Conservation (phyloP, 2,888 invertebrate genomes). For the Orchesellides sinensis region DNA sequence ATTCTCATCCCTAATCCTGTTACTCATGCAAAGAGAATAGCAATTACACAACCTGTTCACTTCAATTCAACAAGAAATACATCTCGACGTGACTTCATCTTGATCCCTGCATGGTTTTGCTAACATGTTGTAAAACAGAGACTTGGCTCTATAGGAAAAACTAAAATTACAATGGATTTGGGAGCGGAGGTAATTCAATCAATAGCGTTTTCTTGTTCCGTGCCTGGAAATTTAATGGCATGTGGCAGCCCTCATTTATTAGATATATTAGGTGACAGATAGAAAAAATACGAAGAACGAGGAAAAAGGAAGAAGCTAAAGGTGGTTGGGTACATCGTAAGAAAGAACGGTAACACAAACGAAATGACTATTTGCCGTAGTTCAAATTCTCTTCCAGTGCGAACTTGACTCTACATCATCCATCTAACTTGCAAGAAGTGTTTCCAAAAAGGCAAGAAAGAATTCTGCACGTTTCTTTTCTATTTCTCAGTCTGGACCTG, state of each 20-base stretch:
- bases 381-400: conserved; percentile 15
- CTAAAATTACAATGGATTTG: background rate
- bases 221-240: conserved; percentile 30
- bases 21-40: too few relatives aligned
- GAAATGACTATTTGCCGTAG: conserved; percentile 58
- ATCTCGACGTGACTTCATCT: too few relatives aligned
- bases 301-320: conserved; percentile 2
- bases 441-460: too few relatives aligned
- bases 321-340: conserved; percentile 20
- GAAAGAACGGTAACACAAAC: too few relatives aligned
- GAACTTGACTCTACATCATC: background rate
- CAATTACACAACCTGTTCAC: too few relatives aligned
- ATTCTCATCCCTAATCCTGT: too few relatives aligned
- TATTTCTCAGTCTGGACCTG: too few relatives aligned
- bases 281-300: background rate
- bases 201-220: conserved; percentile 3
- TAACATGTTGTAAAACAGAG: too few relatives aligned
- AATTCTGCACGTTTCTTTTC: too few relatives aligned
- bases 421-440: background rate
- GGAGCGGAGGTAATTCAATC: conserved; percentile 25
- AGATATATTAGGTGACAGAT: conserved; percentile 16
- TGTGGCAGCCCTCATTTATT: conserved; percentile 32
- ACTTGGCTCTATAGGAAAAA: background rate
- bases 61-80: too few relatives aligned
- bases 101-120: too few relatives aligned